phyloP scores from a whole-genome alignment of 2,888 invertebrate species.

The Tachina fera region DNA sequence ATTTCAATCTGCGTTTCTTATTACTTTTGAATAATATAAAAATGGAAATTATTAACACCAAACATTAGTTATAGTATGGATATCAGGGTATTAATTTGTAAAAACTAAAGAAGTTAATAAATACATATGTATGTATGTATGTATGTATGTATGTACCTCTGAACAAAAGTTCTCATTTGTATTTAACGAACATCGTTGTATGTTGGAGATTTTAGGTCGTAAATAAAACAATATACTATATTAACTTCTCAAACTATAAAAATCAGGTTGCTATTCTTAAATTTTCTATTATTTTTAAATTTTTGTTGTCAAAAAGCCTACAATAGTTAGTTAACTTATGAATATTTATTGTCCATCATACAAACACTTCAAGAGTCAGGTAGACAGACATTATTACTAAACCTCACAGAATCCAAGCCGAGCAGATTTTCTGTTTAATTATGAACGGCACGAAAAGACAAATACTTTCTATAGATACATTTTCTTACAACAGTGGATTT shows the following conservation, averaged over 20 bases:
- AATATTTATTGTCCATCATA: conserved; percentile 52
- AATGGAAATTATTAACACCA: conserved; percentile 48
- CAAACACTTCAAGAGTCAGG: conserved; percentile 32
- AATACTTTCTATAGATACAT: conserved; percentile 16
- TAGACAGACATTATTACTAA: conserved; percentile 21
- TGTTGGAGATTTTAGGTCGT: conserved; percentile 38
- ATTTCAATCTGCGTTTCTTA: neutral
- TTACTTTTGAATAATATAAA: conserved; percentile 22
- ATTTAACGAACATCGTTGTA: conserved; percentile 23
- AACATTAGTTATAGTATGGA: neutral
- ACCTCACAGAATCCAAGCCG: conserved; percentile 5
- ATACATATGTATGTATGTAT: neutral
- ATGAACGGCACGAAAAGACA: neutral
- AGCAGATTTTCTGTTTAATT: conserved; percentile 7
- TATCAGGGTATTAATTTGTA: conserved; percentile 52
- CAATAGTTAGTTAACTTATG: conserved; percentile 27
- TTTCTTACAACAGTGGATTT: neutral
- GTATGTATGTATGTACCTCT: neutral
- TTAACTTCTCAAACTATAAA: conserved; percentile 50
- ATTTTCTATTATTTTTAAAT: conserved; percentile 24
- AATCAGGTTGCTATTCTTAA: conserved; percentile 40
- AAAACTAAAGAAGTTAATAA: conserved; percentile 47
- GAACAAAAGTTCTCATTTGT: conserved; percentile 41
- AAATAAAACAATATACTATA: conserved; percentile 46
- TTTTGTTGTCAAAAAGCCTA: conserved; percentile 48